A percentile compares a stretch with the other conserved stretches of the same genome.
Conservation (phyloP, 1,140 invertebrate species). For the Bombus terrestris region DNA sequence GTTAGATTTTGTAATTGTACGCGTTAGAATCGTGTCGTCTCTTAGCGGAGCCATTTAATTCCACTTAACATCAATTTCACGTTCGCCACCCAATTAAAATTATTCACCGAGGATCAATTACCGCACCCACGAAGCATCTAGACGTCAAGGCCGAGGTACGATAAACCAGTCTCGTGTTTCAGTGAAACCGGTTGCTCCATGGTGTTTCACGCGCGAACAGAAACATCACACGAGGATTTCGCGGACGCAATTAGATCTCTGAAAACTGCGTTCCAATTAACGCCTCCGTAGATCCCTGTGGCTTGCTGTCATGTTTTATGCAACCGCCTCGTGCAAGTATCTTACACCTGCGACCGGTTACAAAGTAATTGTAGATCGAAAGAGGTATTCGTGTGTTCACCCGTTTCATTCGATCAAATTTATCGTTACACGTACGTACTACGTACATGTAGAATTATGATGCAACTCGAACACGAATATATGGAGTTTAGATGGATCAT, state of each 20-base stretch:
- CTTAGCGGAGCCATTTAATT: background rate
- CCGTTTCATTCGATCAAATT: background rate
- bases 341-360: slow-evolving; percentile 33
- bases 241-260: slow-evolving; percentile 44
- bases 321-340: slow-evolving; percentile 26
- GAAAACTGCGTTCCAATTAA: slow-evolving; percentile 56
- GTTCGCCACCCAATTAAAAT: slow-evolving; percentile 43
- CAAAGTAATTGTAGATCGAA: slow-evolving; percentile 1
- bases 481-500: no score
- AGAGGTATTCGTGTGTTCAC: background rate
- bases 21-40: background rate
- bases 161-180: slow-evolving; percentile 33
- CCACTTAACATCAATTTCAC: slow-evolving; percentile 33
- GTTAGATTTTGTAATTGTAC: background rate
- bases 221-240: slow-evolving; percentile 9
- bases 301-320: slow-evolving; percentile 26
- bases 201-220: slow-evolving; percentile 8
- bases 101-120: slow-evolving; percentile 34
- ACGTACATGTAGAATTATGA: no score
- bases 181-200: slow-evolving; percentile 23
- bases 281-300: slow-evolving; percentile 14
- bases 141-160: slow-evolving; percentile 11
- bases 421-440: background rate
- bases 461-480: background rate
- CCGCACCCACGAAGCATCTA: slow-evolving; percentile 6